Percentiles rank a stretch among this genome's conserved stretches.
Conservation (phyloP, 1,140 invertebrate species). For the Drosophila rufa region DNA sequence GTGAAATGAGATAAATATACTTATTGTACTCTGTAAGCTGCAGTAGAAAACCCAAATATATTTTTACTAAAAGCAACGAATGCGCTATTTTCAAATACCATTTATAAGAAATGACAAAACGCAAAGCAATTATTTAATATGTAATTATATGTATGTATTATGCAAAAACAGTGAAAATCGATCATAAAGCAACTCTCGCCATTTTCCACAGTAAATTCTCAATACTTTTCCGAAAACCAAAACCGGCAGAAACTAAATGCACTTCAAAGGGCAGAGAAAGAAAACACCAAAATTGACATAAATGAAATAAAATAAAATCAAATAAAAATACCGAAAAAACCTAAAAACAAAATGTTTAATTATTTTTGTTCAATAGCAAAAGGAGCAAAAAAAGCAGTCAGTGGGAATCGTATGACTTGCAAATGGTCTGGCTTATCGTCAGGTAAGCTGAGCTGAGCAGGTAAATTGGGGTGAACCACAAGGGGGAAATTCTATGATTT, state of each 20-base stretch:
- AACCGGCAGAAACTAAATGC: constrained; percentile 41
- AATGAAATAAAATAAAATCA: constrained; percentile 66
- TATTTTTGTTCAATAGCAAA: not conserved
- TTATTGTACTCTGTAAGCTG: constrained; percentile 64
- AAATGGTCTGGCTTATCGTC: constrained; percentile 35
- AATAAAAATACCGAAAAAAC: constrained; percentile 76
- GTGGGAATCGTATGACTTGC: constrained; percentile 44
- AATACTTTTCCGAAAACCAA: constrained; percentile 40
- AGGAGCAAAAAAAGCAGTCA: constrained; percentile 1
- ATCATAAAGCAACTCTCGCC: constrained; percentile 31
- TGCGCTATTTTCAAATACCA: constrained; percentile 80
- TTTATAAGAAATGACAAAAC: constrained; percentile 77
- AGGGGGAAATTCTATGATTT: not conserved
- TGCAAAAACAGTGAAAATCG: constrained; percentile 50
- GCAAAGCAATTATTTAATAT: constrained; percentile 84
- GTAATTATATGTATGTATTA: constrained; percentile 70
- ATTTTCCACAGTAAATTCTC: constrained; percentile 35
- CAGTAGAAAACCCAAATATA: constrained; percentile 80
- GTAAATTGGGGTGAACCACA: constrained; percentile 49
- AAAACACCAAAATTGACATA: constrained; percentile 63
- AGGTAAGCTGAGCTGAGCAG: constrained; percentile 41
- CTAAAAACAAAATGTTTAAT: constrained; percentile 32
- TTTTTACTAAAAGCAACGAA: constrained; percentile 79
- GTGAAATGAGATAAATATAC: constrained; percentile 52
- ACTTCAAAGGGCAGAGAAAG: constrained; percentile 49